Conservation (phyloP, 2,113 vertebrate species). For the Meriones unguiculatus region DNA sequence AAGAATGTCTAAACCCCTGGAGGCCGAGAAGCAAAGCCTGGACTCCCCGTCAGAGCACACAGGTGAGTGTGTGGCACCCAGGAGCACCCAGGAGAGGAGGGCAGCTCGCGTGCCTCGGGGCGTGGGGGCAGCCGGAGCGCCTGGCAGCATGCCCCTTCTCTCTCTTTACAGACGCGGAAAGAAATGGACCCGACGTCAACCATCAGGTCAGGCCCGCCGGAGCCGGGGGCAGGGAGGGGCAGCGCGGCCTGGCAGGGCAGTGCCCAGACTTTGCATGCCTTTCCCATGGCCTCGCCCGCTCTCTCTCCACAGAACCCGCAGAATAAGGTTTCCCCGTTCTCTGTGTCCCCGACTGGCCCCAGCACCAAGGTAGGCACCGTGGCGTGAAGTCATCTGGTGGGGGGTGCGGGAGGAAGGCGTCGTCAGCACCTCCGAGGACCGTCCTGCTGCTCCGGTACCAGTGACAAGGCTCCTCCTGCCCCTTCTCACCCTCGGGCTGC, state of each 20-base stretch:
- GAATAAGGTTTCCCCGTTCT: slow-evolving; percentile 91
- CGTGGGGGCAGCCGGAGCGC: no score
- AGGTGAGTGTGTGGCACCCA: slow-evolving; percentile 83
- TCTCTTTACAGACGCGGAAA: slow-evolving; percentile 90
- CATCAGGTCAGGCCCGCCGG: slow-evolving; percentile 89
- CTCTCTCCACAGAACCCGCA: slow-evolving; percentile 88
- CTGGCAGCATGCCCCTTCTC: slow-evolving; percentile 18
- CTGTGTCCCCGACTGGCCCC: slow-evolving; percentile 89
- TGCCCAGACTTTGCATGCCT: background rate
- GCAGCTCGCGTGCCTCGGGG: no score
- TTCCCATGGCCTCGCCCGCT: background rate
- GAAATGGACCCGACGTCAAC: slow-evolving; percentile 93
- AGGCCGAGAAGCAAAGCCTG: slow-evolving; percentile 85
- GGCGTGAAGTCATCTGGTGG: background rate
- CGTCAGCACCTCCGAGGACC: background rate
- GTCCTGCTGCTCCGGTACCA: background rate
- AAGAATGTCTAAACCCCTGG: slow-evolving; percentile 89
- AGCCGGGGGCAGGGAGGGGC: background rate
- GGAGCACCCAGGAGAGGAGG: no score
- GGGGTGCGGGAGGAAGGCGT: background rate
- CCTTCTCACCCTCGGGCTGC: slow-evolving; percentile 74
- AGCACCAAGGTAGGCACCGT: slow-evolving; percentile 89
- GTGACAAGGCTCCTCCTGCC: slow-evolving; percentile 62
- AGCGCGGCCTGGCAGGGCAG: background rate
- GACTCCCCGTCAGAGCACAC: slow-evolving; percentile 84